Evolutionary conservation across 2,113 vertebrate species (phyloP).

Genomic region (Lanius ludovicianus): DNA sequence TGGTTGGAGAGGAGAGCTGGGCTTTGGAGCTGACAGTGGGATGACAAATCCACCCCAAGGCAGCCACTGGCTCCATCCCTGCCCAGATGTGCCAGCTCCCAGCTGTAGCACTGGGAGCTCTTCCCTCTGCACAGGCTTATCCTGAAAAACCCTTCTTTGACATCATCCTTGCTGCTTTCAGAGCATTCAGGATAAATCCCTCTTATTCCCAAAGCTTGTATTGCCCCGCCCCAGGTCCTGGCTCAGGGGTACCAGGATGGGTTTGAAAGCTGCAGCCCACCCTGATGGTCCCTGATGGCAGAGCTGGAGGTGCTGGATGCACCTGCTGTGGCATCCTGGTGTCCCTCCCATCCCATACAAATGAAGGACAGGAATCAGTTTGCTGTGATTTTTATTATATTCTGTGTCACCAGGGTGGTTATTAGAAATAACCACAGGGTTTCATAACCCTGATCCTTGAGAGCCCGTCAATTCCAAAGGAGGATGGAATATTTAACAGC

Average conservation of each 20-base stretch:
- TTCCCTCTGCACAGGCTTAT: background rate
- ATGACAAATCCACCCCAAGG: background rate
- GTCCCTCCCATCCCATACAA: accelerated
- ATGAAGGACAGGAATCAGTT: background rate
- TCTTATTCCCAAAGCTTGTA: accelerated
- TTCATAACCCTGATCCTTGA: background rate
- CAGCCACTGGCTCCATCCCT: accelerated
- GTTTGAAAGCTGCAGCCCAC: background rate
- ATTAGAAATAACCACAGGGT: background rate
- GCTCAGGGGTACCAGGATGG: background rate
- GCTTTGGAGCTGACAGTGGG: background rate
- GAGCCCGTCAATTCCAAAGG: background rate
- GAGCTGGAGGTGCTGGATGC: background rate
- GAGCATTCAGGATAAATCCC: background rate
- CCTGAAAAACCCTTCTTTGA: background rate
- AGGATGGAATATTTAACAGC: background rate
- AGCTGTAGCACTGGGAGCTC: background rate
- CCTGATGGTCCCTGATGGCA: background rate
- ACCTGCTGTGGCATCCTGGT: background rate
- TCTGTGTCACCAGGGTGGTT: background rate
- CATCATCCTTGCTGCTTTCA: background rate
- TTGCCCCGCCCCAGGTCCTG: accelerated
- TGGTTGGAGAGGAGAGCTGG: background rate
- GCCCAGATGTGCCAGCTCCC: accelerated
- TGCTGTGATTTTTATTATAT: background rate